Percentiles rank a stretch among this genome's conserved stretches.
phyloP scores from a whole-genome alignment of 2,888 invertebrate genomes.

The Nemapogon koenigi region DNA sequence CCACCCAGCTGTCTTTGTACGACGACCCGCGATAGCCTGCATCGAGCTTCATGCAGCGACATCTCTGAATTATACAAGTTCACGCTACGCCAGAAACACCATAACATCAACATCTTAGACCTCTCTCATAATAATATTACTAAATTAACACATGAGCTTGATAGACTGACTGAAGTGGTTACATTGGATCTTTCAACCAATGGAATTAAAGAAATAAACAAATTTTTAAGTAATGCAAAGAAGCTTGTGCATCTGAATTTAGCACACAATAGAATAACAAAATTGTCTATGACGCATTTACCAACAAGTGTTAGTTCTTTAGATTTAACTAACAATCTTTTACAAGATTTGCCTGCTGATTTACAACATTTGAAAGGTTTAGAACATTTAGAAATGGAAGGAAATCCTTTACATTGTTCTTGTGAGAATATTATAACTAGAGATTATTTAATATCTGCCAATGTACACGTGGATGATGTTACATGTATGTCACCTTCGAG shows the following conservation, averaged over 20 bases:
- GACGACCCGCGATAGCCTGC: conserved; percentile 71
- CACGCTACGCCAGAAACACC: conserved; percentile 51
- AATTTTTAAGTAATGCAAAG: conserved; percentile 62
- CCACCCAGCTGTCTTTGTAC: conserved; percentile 64
- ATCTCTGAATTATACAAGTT: conserved; percentile 80
- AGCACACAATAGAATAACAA: conserved; percentile 66
- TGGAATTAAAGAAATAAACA: conserved; percentile 62
- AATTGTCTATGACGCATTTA: conserved; percentile 56
- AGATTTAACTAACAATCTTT: conserved; percentile 68
- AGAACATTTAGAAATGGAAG: conserved; percentile 68
- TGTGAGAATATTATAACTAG: conserved; percentile 71
- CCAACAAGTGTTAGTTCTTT: conserved; percentile 67
- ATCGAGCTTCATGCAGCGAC: conserved; percentile 69
- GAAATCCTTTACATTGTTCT: conserved; percentile 74
- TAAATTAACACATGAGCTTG: conserved; percentile 61
- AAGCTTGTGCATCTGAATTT: conserved; percentile 66
- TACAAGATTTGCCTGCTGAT: conserved; percentile 66
- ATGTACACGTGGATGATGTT: conserved; percentile 61
- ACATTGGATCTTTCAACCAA: conserved; percentile 71
- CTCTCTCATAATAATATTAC: conserved; percentile 69
- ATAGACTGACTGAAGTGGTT: conserved; percentile 65
- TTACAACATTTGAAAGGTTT: conserved; percentile 60
- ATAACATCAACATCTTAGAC: conserved; percentile 64
- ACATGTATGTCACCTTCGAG: conserved; percentile 62
- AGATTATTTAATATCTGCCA: conserved; percentile 62